Base-by-base conservation (phyloP, 2,888 invertebrate species). In the Calameuta idolon region DNA sequence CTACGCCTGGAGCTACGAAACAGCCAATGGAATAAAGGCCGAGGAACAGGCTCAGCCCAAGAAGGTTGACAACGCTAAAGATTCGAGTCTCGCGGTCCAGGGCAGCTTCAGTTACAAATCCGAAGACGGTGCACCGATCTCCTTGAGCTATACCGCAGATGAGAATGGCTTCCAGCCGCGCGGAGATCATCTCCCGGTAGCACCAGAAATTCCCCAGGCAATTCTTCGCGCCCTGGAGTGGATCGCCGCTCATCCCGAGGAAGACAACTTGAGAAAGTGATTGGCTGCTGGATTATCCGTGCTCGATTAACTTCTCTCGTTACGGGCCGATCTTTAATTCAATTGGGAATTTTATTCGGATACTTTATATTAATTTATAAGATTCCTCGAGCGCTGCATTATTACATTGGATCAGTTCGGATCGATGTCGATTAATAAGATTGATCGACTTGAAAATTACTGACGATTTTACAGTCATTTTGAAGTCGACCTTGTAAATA, bases 81-180 rank as follows among this genome's bases (percentile, higher is more conserved):
- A 75, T 11, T 80, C 80, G 3, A 75, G 33, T 34, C 69, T 80
- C 9, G 80, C 85, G 2, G 89, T 86, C 30, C 85, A 88, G 77
- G 91, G 91, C 12, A 84, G 85, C 23, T 88, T 83, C 82, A 86
- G 89, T 15, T 91, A 90, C 83, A 87, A 86, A 4, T 86, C 86
- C 12, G 87, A 89, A 11, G 90, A 91, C 76, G 90, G 91, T 55
- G 83, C 82, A 34, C 85, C 84, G 23, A 86, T 90, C 79, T 81
- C 85, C 30, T 77, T 89, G 73, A 84, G 83, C 23, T 91, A 90
- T 83, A 83, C 84, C 34, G 90, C 91, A 75, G 90, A 90, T 80
- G 89, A 90, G 80, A 86, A 88, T 78, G 90, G 90, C 76, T 90
- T 89, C 84, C 85, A 86, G 69, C 86, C 89, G 3, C 84, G 85